Base-by-base conservation (phyloP, 2,797 vertebrate genomes). In the Hydrolagus colliei region DNA sequence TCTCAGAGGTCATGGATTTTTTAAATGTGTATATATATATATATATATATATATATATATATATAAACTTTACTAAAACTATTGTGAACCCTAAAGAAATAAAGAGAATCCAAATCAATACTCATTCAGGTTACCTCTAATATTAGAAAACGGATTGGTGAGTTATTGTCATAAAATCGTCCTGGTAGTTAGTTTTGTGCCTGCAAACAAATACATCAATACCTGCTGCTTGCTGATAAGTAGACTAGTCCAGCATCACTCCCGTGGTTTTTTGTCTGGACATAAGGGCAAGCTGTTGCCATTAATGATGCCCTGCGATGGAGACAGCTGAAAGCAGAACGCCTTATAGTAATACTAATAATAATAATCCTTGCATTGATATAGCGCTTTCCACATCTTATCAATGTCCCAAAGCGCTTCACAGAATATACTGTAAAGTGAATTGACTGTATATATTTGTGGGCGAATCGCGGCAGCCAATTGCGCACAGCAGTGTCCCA, bases 111-210 rank as follows among this genome's bases (percentile, higher is more conserved):
- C 2, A 87, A 88, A 93, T 93, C 91, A 88, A 90, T 91, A 87
- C 88, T 89, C 85, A 86, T 89, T 87, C 88, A 88, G 90, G 88
- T 87, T 91, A 86, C 78, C 88, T 87, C 89, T 91, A 90, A 91
- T 88, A 87, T 88, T 89, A 89, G 89, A 90, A 88, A 89, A 89
- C 85, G 86, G 59, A 90, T 89, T 90, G 90, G 92, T 85, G 86
- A 88, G 88, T 88, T 90, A 84, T 88, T 89, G 88, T 88, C 87
- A 88, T 88, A 88, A 89, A 92, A 92, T 91, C 89, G 88, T 86
- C 86, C 85, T 80, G 80, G 78, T 87, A 91, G 89, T 91, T 91
- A 89, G 89, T 90, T 92, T 89, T 91, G 86, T 90, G 89, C 86
- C 87, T 87, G 87, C 85, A 90, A 71, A 88, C 27, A 35, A 89